Conservation (phyloP, 2,888 invertebrate species). For the Ecliptopera silaceata region DNA sequence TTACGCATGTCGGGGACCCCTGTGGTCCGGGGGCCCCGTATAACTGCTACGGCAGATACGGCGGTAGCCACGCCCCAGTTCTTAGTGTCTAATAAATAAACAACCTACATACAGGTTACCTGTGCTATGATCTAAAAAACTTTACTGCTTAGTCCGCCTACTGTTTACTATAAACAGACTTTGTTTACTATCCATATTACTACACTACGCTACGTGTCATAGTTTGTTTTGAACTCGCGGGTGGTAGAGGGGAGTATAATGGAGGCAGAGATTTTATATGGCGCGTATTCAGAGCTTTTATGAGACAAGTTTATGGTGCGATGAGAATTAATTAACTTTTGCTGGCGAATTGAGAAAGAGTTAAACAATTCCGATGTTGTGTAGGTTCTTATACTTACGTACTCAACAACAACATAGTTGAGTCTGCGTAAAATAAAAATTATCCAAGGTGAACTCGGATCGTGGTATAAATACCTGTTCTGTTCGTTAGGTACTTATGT, state of each 20-base stretch:
- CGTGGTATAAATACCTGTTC: constrained; percentile 16
- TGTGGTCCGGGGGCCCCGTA: no score
- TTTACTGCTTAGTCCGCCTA: constrained; percentile 26
- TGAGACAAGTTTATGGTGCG: constrained; percentile 7
- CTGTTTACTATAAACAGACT: constrained; percentile 18
- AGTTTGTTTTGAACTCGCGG: constrained; percentile 6
- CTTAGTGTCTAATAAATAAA: no score
- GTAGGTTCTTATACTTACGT: no score
- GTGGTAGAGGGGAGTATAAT: background rate
- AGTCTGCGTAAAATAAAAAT: constrained; percentile 14
- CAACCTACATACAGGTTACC: no score
- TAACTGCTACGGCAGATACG: no score
- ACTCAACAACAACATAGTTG: constrained; percentile 2
- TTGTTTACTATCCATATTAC: constrained; percentile 32
- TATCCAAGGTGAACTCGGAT: constrained; percentile 15
- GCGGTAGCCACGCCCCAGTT: no score
- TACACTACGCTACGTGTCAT: constrained; percentile 7
- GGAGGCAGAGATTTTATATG: constrained; percentile 2
- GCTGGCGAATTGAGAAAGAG: constrained; percentile 9
- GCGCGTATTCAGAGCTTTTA: constrained; percentile 12
- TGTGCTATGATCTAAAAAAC: constrained; percentile 2
- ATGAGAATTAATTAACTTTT: constrained; percentile 5
- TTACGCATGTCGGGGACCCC: no score
- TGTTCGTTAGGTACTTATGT: background rate
- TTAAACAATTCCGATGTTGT: background rate